phyloP scores from a whole-genome alignment of 2,888 invertebrate species.

The Congeria kusceri region DNA sequence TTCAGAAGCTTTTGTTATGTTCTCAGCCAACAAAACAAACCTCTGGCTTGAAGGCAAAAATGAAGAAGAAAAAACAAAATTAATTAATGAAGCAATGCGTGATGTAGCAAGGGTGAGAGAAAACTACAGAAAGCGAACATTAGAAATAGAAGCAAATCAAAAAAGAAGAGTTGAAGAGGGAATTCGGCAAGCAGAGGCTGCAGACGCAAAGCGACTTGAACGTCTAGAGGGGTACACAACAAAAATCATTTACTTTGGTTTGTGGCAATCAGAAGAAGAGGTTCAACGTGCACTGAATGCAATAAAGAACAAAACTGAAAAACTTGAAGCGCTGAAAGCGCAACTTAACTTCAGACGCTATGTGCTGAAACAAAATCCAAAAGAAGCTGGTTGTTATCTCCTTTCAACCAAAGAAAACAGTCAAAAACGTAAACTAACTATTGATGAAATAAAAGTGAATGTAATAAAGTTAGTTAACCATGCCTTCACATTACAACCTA shows the following conservation, averaged over 20 bases:
- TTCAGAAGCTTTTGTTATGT: conserved; percentile 58
- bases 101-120: conserved; percentile 22
- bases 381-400: background rate
- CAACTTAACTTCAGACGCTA: conserved; percentile 52
- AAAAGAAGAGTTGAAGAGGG: conserved; percentile 15
- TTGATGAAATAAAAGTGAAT: conserved; percentile 29
- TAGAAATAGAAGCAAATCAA: conserved; percentile 36
- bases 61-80: conserved; percentile 21
- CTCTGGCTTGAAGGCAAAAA: conserved; percentile 41
- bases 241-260: conserved; percentile 47
- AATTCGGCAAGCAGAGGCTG: conserved; percentile 6
- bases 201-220: conserved; percentile 18
- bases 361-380: conserved; percentile 53
- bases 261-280: conserved; percentile 51
- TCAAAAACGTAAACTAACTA: conserved; percentile 3
- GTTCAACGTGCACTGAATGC: conserved; percentile 39
- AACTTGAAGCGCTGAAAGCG: conserved; percentile 47
- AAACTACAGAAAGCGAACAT: conserved; percentile 27
- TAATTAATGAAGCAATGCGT: conserved; percentile 31
- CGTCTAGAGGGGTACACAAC: conserved; percentile 20
- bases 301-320: conserved; percentile 29
- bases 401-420: background rate
- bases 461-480: conserved; percentile 47
- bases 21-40: conserved; percentile 49
- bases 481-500: conserved; percentile 32